These are phyloP conservation scores for Dipodomys spectabilis DNA, from an alignment of 2,113 vertebrate species.

Conservation along the genomic window DNA sequence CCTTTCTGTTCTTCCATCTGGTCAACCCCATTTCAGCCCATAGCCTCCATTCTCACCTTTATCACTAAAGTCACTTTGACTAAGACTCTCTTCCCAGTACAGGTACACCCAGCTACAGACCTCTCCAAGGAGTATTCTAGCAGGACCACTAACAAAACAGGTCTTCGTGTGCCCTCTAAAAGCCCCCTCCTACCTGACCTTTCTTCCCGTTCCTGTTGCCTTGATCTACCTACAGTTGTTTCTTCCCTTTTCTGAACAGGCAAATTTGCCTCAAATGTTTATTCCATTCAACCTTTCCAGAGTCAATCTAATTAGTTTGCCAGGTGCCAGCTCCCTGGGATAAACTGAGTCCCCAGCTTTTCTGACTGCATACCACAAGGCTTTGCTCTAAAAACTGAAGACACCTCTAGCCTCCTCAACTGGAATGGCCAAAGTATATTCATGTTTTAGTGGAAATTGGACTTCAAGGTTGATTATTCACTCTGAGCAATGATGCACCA, in stretches of 20 bases:
- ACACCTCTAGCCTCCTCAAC: not conserved
- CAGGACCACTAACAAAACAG: not conserved
- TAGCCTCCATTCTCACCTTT: not conserved
- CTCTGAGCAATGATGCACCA: not conserved
- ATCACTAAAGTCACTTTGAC: not conserved
- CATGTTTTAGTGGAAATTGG: not conserved
- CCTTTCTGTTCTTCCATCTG: not conserved
- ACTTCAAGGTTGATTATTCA: not conserved
- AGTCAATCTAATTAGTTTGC: not conserved
- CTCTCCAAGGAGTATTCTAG: not conserved
- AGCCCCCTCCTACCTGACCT: not conserved
- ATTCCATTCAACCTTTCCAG: not conserved
- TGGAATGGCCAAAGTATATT: not conserved
- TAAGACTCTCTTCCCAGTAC: not conserved
- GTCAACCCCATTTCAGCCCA: not conserved
- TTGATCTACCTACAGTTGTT: not conserved
- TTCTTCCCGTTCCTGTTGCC: not conserved
- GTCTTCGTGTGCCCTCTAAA: not conserved
- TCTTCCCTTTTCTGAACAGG: not conserved
- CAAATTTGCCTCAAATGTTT: not conserved
- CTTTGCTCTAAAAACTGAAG: constrained; percentile 12
- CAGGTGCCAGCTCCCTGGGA: not conserved
- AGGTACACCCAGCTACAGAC: not conserved
- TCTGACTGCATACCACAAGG: not conserved
- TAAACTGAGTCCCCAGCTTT: not conserved